phyloP scores from a whole-genome alignment of 2,888 invertebrate genomes.

The Peribatodes rhomboidaria region DNA sequence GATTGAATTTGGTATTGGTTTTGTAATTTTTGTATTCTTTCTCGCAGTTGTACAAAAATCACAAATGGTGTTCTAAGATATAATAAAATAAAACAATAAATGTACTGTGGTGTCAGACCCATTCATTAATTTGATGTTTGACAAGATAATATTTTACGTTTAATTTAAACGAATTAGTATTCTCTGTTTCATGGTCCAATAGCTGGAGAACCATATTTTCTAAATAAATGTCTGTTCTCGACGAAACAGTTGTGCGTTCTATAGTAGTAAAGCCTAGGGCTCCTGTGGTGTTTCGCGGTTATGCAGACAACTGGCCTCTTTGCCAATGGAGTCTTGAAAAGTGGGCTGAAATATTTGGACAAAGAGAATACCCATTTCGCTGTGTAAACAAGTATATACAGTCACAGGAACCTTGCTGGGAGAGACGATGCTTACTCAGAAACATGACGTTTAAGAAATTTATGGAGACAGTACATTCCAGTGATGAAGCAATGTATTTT shows the following conservation, averaged over 20 bases:
- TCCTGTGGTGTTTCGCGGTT: constrained; percentile 85
- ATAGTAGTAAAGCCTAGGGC: constrained; percentile 60
- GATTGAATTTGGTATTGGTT: too few relatives aligned
- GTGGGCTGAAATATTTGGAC: constrained; percentile 86
- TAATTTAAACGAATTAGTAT: too few relatives aligned
- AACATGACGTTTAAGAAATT: constrained; percentile 89
- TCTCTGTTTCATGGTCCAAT: too few relatives aligned
- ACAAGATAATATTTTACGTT: too few relatives aligned
- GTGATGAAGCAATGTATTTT: constrained; percentile 91
- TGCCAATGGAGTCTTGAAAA: constrained; percentile 87
- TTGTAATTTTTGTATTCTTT: too few relatives aligned
- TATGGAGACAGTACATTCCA: constrained; percentile 67
- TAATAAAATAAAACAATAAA: too few relatives aligned
- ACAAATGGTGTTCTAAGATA: too few relatives aligned
- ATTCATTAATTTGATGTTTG: too few relatives aligned
- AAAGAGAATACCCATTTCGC: constrained; percentile 87
- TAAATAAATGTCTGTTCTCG: constrained; percentile 62
- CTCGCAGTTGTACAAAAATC: too few relatives aligned
- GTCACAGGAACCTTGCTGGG: constrained; percentile 91
- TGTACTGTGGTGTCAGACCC: too few relatives aligned
- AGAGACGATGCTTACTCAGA: constrained; percentile 88
- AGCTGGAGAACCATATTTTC: not conserved
- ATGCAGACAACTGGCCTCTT: constrained; percentile 86
- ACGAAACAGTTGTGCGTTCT: constrained; percentile 63
- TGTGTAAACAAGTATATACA: constrained; percentile 71